Percentiles rank a stretch among this genome's conserved stretches.
Conservation (phyloP, 2,113 vertebrate genomes). For the Coryphaenoides rupestris region DNA sequence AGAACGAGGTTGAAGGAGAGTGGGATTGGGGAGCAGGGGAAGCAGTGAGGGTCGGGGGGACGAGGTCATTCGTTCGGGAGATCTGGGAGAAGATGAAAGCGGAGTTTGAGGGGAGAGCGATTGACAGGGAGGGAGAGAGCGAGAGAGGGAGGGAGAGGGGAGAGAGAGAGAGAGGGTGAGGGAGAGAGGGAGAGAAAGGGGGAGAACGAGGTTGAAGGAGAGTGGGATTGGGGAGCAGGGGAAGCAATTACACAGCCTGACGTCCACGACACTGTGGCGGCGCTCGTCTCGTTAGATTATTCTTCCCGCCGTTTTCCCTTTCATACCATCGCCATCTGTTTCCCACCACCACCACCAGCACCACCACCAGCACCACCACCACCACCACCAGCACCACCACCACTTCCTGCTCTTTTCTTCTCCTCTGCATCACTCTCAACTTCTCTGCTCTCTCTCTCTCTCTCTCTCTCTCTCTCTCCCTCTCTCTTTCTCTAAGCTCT, state of each 20-base stretch:
- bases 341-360: too few species aligned
- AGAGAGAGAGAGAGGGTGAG: not conserved
- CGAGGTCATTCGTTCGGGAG: too few species aligned
- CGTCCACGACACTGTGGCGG: not conserved
- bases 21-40: too few species aligned
- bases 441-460: not conserved
- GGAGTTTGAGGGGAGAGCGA: too few species aligned
- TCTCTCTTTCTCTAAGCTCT: not conserved
- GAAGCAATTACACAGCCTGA: not conserved
- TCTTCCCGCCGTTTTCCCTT: not conserved
- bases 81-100: too few species aligned
- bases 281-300: not conserved
- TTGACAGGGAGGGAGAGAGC: too few species aligned
- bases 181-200: not conserved
- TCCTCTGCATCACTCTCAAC: not conserved
- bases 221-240: not conserved
- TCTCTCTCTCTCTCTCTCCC: not conserved
- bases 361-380: too few species aligned
- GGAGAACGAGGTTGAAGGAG: conserved; percentile 12
- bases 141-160: conserved; percentile 9
- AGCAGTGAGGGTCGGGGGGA: too few species aligned
- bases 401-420: not conserved
- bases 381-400: too few species aligned
- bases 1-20: too few species aligned
- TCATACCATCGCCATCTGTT: not conserved